A percentile compares a stretch with the other conserved stretches of the same genome.
Conservation (phyloP, 92 coral and sea anemone genomes). For the Phenganax subtilis region DNA sequence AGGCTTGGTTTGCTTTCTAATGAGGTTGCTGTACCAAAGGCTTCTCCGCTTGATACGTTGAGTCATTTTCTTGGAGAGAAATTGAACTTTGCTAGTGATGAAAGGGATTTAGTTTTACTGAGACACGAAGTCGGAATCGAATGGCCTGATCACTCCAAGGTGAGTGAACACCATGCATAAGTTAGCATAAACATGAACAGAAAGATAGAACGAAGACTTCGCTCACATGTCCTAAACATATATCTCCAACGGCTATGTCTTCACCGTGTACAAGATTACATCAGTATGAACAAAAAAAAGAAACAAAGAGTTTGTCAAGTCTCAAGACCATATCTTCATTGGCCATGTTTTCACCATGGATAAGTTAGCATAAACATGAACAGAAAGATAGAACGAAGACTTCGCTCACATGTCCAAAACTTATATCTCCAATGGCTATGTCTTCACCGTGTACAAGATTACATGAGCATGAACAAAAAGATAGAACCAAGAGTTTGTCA, state of each 20-base stretch:
- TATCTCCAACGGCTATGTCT: no score
- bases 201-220: neutral
- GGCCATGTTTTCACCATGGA: no score
- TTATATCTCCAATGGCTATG: no score
- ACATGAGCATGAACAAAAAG: no score
- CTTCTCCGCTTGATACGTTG: conserved; percentile 71
- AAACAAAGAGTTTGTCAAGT: no score
- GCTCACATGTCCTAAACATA: neutral
- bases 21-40: conserved; percentile 71
- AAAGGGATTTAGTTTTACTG: conserved; percentile 77
- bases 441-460: neutral
- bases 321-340: no score
- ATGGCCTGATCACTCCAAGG: conserved; percentile 74
- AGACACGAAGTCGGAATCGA: conserved; percentile 82
- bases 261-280: no score
- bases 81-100: conserved; percentile 74
- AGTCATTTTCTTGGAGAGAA: conserved; percentile 59
- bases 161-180: neutral
- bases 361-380: no score
- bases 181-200: neutral
- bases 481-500: no score
- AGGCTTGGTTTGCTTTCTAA: conserved; percentile 87
- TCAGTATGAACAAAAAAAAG: no score
- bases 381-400: no score
- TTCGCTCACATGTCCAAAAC: no score